Evolutionary conservation across 2,113 vertebrate species (phyloP), one percentile per base, ranked within the genome.

Genomic region (Chunga burmeisteri): DNA sequence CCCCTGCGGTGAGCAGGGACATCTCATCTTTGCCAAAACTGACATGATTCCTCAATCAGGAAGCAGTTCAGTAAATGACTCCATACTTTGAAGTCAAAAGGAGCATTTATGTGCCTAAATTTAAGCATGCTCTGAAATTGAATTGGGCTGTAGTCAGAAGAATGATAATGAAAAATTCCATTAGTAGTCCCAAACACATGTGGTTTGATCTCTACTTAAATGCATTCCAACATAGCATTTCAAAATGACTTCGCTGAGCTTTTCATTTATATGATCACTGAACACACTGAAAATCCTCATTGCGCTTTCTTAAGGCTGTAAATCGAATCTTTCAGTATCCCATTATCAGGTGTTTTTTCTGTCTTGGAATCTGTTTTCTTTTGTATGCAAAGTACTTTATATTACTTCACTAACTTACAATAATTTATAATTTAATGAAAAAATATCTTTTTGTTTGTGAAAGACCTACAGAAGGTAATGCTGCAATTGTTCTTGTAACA

Each of bases 171-270:
- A 91, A 95, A 94, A 92, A 90, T 80, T 91, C 81, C 70, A 18
- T 94, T 94, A 85, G 27, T 91, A 61, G 66, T 94, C 66, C 73
- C 53, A 82, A 66, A 70, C 68, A 61, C 15, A 71, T 47, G 56
- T 94, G 81, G 30, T 85, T 96, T 95, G 66, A 93, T 86, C 85
- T 93, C 17, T 88, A 7, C 42, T 96, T 90, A 65, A 67, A 80
- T 77, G 13, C 42, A 53, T 94, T 93, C 62, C 85, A 85, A 5
- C 1, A 10, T 67, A 87, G 50, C 40, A 74, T 86, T 84, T 96
- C 13, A 73, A 66, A 90, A 65, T 77, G 36, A n/a, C 46, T 65
- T 94, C 2, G 2, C 46, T 82, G 58, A 50, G 53, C 20, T 46
- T 65, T 94, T 78, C 21, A 75, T 77, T 79, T 16, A 4, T 82